These are phyloP conservation scores for Chelon labrosus DNA, from an alignment of 2,797 vertebrate species.

Conservation along the genomic window DNA sequence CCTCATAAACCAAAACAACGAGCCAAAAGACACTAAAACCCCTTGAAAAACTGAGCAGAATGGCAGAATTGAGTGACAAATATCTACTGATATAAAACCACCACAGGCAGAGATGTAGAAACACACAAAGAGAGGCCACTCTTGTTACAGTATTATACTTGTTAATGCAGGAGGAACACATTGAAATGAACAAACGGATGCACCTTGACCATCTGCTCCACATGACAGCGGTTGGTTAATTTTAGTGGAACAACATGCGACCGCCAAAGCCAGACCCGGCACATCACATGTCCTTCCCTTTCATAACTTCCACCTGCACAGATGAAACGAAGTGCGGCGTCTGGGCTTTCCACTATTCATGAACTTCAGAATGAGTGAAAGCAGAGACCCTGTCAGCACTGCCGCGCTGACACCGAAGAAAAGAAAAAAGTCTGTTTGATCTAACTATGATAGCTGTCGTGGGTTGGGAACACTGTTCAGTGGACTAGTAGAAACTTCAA, in stretches of 20 bases:
- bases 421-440: constrained; percentile 16
- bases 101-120: neutral
- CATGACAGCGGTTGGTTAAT: neutral
- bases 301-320: neutral
- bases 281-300: neutral
- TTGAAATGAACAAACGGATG: neutral
- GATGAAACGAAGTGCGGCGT: neutral
- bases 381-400: neutral
- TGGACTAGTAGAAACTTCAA: neutral
- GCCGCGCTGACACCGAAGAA: neutral
- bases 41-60: neutral
- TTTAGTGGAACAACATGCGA: neutral
- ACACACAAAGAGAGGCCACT: too few relatives aligned
- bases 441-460: neutral
- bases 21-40: neutral
- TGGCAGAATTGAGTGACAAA: neutral
- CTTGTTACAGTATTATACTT: too few relatives aligned
- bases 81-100: neutral
- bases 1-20: neutral
- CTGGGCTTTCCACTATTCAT: constrained; percentile 1
- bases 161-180: too few relatives aligned
- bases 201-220: neutral
- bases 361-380: neutral
- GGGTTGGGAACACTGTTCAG: neutral
- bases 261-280: neutral